phyloP scores from a whole-genome alignment of 2,888 invertebrate genomes.

The Conistra vaccinii region DNA sequence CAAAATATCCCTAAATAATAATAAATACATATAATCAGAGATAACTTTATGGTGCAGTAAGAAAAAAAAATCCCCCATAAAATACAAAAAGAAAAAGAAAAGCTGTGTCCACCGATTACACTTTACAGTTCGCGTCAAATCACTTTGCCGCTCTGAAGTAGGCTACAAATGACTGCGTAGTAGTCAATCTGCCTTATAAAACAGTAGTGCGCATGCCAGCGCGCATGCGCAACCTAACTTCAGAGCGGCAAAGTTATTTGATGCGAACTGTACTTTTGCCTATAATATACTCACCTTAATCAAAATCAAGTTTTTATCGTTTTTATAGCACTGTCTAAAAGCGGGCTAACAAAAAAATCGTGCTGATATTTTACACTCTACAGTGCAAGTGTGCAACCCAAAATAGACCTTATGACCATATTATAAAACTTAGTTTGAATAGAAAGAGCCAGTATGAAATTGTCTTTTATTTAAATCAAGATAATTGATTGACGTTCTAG shows the following conservation, averaged over 20 bases:
- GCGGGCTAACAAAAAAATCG: neutral
- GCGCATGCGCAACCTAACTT: too few species aligned
- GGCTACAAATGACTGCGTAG: too few species aligned
- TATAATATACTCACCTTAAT: neutral
- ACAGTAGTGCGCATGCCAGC: too few species aligned
- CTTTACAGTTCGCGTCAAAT: too few species aligned
- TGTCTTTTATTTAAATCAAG: neutral
- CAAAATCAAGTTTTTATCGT: neutral
- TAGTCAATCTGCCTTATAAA: too few species aligned
- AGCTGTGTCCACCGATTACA: neutral
- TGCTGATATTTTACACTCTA: slow-evolving; percentile 9
- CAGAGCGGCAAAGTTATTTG: too few species aligned
- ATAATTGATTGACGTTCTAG: neutral
- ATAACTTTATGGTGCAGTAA: neutral
- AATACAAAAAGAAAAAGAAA: neutral
- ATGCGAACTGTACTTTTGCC: too few species aligned
- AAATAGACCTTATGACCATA: neutral
- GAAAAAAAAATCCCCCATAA: neutral
- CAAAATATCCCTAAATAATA: neutral
- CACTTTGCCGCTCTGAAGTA: too few species aligned
- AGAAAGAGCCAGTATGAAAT: neutral
- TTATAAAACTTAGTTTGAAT: neutral
- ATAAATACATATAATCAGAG: neutral
- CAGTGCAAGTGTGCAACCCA: slow-evolving; percentile 2
- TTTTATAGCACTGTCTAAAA: neutral